Percentiles rank a stretch among this genome's conserved stretches.
Evolutionary conservation across 2,113 vertebrate species (phyloP).

Genomic region (Chaetops frenatus): DNA sequence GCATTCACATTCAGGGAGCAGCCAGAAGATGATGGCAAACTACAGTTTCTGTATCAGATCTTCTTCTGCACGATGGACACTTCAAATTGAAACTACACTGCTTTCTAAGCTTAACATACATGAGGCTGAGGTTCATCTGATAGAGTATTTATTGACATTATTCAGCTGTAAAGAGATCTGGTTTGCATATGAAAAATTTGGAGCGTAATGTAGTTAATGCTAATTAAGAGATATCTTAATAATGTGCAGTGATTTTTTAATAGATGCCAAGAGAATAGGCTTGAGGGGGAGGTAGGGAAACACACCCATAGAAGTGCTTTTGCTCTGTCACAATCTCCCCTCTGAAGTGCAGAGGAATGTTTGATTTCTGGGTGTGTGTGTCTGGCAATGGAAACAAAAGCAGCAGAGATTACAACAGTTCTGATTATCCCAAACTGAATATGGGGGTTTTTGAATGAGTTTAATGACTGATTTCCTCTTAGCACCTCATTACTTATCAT

Average conservation of each 20-base stretch:
- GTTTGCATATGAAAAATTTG: background rate
- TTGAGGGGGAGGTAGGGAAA: background rate
- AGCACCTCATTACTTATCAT: background rate
- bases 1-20: background rate
- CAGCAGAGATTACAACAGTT: background rate
- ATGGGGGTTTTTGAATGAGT: background rate
- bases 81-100: background rate
- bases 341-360: background rate
- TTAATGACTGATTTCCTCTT: background rate
- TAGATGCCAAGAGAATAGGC: background rate
- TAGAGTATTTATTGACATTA: background rate
- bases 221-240: conserved; percentile 18
- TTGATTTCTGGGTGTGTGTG: conserved; percentile 29
- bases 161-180: conserved; percentile 1
- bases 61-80: background rate
- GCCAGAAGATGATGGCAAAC: background rate
- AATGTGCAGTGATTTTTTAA: background rate
- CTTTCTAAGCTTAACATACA: background rate
- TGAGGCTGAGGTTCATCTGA: background rate
- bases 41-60: background rate
- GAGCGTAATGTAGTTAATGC: background rate
- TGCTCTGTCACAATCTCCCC: conserved; percentile 2
- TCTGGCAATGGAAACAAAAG: background rate
- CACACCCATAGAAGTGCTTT: background rate
- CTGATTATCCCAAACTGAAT: background rate